Percentiles rank a stretch among this genome's conserved stretches.
Evolutionary conservation across 1,140 invertebrate species (phyloP).

Genomic region (Coelopa frigida): DNA sequence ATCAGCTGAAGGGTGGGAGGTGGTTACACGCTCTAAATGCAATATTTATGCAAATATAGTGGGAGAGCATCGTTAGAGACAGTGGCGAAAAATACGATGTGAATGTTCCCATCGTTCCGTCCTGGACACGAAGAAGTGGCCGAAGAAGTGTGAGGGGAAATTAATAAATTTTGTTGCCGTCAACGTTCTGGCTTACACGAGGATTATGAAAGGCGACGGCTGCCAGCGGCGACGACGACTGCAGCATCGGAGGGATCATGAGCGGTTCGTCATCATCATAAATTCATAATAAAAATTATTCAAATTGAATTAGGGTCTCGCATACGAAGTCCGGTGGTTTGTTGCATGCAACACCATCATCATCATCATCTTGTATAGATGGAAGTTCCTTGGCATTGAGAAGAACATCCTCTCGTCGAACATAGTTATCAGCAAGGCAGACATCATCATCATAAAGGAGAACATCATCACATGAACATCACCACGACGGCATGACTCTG

Average conservation of each 20-base stretch:
- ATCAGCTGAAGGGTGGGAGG: background rate
- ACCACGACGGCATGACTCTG: background rate
- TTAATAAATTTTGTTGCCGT: conserved; percentile 44
- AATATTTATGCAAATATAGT: conserved; percentile 13
- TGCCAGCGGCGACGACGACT: conserved; percentile 8
- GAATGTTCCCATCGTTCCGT: background rate
- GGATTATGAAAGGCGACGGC: conserved; percentile 29
- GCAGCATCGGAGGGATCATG: conserved; percentile 3
- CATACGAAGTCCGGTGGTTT: conserved; percentile 6
- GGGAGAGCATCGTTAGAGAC: conserved; percentile 14
- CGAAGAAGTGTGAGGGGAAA: conserved; percentile 25
- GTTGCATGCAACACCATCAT: conserved; percentile 25
- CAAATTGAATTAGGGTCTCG: conserved; percentile 24
- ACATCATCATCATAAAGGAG: background rate
- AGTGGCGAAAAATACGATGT: conserved; percentile 39
- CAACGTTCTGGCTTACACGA: conserved; percentile 37
- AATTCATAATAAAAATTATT: conserved; percentile 45
- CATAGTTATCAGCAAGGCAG: background rate
- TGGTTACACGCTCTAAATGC: too few relatives aligned
- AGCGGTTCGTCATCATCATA: conserved; percentile 41
- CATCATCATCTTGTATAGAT: conserved; percentile 39
- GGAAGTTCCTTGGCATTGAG: conserved; percentile 14
- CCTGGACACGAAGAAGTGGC: background rate
- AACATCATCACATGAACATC: conserved; percentile 2
- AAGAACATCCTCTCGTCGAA: background rate